Conservation (phyloP, 2,888 invertebrate species). For the Sinopyrophorus schimmeli region DNA sequence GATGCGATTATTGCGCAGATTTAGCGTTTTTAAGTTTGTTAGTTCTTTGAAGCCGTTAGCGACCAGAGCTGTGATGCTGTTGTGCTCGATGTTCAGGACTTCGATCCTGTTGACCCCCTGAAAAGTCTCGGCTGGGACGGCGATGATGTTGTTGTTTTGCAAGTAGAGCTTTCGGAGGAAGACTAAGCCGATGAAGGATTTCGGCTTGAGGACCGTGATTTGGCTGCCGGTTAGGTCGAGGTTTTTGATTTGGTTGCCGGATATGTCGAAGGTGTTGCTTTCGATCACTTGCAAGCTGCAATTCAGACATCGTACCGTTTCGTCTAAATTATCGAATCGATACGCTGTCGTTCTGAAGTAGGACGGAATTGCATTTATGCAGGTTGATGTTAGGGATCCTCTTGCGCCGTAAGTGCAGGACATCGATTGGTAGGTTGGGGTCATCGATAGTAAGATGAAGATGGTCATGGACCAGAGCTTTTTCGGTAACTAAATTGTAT, state of each 20-base stretch:
- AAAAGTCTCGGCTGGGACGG: slow-evolving; percentile 48
- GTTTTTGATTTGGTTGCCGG: slow-evolving; percentile 50
- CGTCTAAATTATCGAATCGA: slow-evolving; percentile 52
- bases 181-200: slow-evolving; percentile 51
- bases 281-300: slow-evolving; percentile 47
- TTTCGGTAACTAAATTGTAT: slow-evolving; percentile 8
- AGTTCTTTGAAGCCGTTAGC: slow-evolving; percentile 49
- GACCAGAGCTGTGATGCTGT: slow-evolving; percentile 45
- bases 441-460: neutral
- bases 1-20: slow-evolving; percentile 45
- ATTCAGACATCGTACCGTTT: slow-evolving; percentile 48
- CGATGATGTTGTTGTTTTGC: slow-evolving; percentile 45
- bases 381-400: slow-evolving; percentile 53
- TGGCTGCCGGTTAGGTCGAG: slow-evolving; percentile 44
- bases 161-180: slow-evolving; percentile 47
- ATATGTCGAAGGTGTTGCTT: slow-evolving; percentile 50
- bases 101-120: slow-evolving; percentile 50
- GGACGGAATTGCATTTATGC: slow-evolving; percentile 47
- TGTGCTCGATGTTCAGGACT: slow-evolving; percentile 45
- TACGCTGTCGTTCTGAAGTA: slow-evolving; percentile 51
- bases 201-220: slow-evolving; percentile 44
- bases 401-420: slow-evolving; percentile 52
- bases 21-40: slow-evolving; percentile 41
- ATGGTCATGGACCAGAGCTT: neutral
- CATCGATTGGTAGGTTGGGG: slow-evolving; percentile 32